Conservation (phyloP, 2,113 vertebrate species). For the Cynopterus brachyotis region DNA sequence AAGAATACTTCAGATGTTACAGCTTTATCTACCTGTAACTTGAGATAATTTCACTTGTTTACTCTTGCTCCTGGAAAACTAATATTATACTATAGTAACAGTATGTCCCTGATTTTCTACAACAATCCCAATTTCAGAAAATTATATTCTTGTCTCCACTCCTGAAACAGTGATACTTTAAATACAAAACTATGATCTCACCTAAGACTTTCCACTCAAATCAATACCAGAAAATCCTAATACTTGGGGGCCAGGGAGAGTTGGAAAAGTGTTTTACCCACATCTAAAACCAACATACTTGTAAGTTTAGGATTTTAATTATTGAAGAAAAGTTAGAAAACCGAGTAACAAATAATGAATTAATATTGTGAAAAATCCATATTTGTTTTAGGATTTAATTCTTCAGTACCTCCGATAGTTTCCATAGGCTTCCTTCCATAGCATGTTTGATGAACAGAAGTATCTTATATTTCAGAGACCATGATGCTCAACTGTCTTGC, state of each 20-base stretch:
- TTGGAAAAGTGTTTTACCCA: neutral
- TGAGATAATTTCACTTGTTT: slow-evolving; percentile 8
- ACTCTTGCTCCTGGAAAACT: slow-evolving; percentile 7
- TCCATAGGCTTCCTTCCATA: neutral
- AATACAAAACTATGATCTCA: slow-evolving; percentile 38
- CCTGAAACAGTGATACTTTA: slow-evolving; percentile 18
- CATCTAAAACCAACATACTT: slow-evolving; percentile 32
- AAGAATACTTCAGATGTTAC: neutral
- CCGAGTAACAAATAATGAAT: neutral
- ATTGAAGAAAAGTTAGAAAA: slow-evolving; percentile 5
- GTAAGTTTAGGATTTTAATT: neutral
- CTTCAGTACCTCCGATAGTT: neutral
- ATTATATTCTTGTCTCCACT: neutral
- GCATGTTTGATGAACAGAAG: neutral
- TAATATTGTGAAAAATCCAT: neutral
- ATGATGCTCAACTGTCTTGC: neutral
- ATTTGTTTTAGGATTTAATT: slow-evolving; percentile 25
- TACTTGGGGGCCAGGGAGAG: neutral
- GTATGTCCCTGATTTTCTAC: slow-evolving; percentile 50
- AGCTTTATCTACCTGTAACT: neutral
- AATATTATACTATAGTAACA: slow-evolving; percentile 13
- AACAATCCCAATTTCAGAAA: slow-evolving; percentile 34
- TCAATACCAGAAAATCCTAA: slow-evolving; percentile 47
- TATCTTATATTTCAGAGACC: neutral
- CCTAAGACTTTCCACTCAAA: slow-evolving; percentile 45